Evolutionary conservation across 2,797 vertebrate species (phyloP).

Genomic region (Karalla daura): DNA sequence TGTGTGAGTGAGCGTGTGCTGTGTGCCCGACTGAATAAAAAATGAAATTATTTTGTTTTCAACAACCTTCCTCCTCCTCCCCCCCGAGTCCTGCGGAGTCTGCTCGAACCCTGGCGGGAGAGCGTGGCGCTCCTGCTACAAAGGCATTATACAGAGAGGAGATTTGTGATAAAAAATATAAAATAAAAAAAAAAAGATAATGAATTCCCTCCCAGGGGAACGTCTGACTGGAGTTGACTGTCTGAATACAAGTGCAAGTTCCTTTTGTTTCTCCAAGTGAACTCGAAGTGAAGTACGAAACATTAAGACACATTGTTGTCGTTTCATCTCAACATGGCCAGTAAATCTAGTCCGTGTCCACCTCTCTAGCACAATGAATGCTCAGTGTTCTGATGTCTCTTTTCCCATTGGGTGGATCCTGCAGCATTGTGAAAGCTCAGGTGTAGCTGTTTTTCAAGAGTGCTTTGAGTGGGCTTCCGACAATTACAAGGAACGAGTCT

Average conservation of each 20-base stretch:
- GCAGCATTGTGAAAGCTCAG: constrained; percentile 6
- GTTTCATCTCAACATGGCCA: neutral
- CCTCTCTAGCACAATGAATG: neutral
- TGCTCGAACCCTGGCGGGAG: too few species aligned
- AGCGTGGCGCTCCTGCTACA: too few species aligned
- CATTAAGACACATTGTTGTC: too few species aligned
- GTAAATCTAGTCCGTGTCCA: neutral
- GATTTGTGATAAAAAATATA: neutral
- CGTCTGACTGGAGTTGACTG: neutral
- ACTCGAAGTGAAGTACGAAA: too few species aligned
- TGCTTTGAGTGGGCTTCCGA: constrained; percentile 12
- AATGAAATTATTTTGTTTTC: too few species aligned
- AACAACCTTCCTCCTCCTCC: too few species aligned
- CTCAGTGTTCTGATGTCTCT: neutral
- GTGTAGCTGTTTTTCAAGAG: constrained; percentile 12
- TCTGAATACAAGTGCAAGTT: neutral
- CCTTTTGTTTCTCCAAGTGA: neutral
- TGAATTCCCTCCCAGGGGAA: neutral
- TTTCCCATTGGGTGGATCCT: constrained; percentile 1
- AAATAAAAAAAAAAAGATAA: too few species aligned
- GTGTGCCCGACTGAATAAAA: too few species aligned
- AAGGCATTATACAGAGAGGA: neutral
- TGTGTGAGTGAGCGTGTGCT: too few species aligned
- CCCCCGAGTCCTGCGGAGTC: too few species aligned
- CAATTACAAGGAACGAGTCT: constrained; percentile 2